These are phyloP conservation scores for Eurystomus gularis DNA, from an alignment of 2,113 vertebrate species.

Conservation along the genomic window DNA sequence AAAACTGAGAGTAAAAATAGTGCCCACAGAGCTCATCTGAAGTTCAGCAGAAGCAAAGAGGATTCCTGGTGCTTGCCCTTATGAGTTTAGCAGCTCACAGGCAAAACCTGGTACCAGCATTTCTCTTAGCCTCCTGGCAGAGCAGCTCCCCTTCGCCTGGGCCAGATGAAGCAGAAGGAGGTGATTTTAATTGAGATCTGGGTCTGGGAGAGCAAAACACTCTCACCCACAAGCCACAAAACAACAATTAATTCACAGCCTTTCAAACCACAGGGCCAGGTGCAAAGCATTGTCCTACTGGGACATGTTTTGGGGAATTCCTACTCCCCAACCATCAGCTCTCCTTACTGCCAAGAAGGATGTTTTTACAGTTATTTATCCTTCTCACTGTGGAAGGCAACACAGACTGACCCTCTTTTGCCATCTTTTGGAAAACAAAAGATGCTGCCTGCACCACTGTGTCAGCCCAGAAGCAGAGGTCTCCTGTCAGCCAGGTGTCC, in stretches of 20 bases:
- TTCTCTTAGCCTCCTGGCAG: neutral
- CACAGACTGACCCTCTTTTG: neutral
- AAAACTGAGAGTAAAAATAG: neutral
- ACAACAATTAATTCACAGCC: neutral
- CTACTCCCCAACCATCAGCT: neutral
- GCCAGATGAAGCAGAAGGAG: neutral
- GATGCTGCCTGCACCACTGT: neutral
- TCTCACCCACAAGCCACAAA: neutral
- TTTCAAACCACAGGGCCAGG: neutral
- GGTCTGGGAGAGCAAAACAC: neutral
- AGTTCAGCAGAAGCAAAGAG: neutral
- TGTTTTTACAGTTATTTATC: neutral
- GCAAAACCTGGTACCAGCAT: neutral
- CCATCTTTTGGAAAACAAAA: neutral
- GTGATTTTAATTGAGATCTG: neutral
- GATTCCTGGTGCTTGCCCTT: rapidly evolving
- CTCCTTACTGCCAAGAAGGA: neutral
- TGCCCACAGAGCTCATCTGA: neutral
- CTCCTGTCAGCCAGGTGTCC: neutral
- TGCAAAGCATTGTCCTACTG: neutral
- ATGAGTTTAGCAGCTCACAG: neutral
- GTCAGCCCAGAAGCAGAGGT: neutral
- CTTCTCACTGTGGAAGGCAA: neutral
- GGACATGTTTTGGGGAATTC: neutral
- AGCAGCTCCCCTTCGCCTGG: neutral